phyloP scores from a whole-genome alignment of 2,113 vertebrate genomes.

The Pseudorasbora parva region DNA sequence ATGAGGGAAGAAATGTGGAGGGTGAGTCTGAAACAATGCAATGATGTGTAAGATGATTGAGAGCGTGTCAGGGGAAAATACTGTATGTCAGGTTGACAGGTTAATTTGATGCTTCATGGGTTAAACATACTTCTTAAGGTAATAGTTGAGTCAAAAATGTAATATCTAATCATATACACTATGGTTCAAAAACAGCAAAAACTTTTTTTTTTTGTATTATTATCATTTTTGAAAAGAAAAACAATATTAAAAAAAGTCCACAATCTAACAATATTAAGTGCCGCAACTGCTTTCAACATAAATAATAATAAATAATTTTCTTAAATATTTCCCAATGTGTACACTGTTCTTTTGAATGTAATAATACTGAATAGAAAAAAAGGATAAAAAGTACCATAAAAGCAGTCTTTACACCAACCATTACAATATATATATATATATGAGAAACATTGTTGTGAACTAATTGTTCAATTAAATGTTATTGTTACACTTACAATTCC shows the following conservation, averaged over 20 bases:
- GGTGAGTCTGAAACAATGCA: background rate
- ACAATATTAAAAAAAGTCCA: too few relatives aligned
- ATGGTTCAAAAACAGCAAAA: background rate
- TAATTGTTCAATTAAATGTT: too few relatives aligned
- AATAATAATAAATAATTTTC: too few relatives aligned
- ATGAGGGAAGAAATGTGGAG: background rate
- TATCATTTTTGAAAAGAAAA: too few relatives aligned
- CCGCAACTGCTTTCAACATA: background rate
- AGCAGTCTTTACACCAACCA: background rate
- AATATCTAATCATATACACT: background rate
- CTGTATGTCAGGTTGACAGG: background rate
- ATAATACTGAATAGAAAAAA: background rate
- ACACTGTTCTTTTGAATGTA: background rate
- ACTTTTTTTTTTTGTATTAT: background rate
- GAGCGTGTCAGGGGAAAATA: background rate
- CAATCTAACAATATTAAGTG: background rate
- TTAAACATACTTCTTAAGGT: background rate
- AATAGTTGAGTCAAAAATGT: background rate
- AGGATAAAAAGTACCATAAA: background rate
- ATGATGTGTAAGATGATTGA: background rate
- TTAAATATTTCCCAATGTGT: too few relatives aligned
- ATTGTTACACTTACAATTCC: too few relatives aligned
- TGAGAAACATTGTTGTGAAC: too few relatives aligned
- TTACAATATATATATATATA: too few relatives aligned
- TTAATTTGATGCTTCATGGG: background rate